These are phyloP conservation scores for Lutjanus erythropterus DNA, from an alignment of 2,113 vertebrate genomes.

Conservation along the genomic window DNA sequence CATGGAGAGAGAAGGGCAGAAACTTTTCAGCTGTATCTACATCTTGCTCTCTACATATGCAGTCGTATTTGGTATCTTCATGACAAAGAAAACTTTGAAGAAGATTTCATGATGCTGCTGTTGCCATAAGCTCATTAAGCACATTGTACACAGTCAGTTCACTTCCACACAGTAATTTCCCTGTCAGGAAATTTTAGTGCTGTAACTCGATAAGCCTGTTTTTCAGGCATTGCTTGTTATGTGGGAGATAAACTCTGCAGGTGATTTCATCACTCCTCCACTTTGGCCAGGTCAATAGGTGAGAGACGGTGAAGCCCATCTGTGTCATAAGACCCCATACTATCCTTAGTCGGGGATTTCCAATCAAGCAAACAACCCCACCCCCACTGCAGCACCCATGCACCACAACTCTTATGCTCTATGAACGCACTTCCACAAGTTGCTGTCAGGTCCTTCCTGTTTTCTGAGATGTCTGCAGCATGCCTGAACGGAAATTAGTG, in stretches of 20 bases:
- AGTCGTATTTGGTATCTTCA: neutral
- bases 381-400: neutral
- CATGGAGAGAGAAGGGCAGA: neutral
- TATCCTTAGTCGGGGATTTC: slow-evolving; percentile 74
- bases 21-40: too few relatives aligned
- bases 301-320: neutral
- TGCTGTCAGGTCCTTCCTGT: slow-evolving; percentile 76
- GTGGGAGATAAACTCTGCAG: neutral
- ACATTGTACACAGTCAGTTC: neutral
- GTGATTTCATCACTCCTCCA: neutral
- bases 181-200: neutral
- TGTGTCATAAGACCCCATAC: neutral
- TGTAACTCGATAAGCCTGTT: neutral
- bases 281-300: slow-evolving; percentile 1
- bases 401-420: slow-evolving; percentile 34
- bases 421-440: slow-evolving; percentile 58
- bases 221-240: slow-evolving; percentile 16
- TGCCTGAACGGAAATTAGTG: slow-evolving; percentile 43
- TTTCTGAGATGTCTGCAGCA: slow-evolving; percentile 70
- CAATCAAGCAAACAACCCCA: slow-evolving; percentile 36
- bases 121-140: neutral
- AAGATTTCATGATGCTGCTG: neutral
- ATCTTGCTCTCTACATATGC: neutral
- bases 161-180: neutral
- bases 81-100: neutral